Evolutionary conservation across 2,113 vertebrate genomes (phyloP), one percentile per base, ranked within the genome.

Genomic region (Genyomyrus donnyi): DNA sequence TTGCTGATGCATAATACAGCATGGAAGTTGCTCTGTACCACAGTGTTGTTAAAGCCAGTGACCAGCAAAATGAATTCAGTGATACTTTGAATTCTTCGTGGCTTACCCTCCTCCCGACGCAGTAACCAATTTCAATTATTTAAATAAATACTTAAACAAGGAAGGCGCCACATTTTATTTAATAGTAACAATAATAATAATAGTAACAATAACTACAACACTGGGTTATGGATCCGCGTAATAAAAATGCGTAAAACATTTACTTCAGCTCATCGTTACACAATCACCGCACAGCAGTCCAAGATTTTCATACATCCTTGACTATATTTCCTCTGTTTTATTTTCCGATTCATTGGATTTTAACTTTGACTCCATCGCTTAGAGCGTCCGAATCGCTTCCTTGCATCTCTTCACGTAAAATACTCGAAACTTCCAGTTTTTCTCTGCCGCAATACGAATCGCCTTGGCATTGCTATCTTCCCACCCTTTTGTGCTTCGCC

Each of bases 61-160:
- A 66, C 31, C 21, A 5, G 39, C 24, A 85, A 89, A 89, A 8
- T n/a, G 13, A 84, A 83, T 31, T 35, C 2, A 66, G 24, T 3
- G 74, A 49, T 27, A 89, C 5, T 70, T 70, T 17, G 27, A 50
- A n/a, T 58, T 89, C 24, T 85, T n/a, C 80, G 77, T 89, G 77
- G 89, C 27, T 35, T 46, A 84, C 11, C 3, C 10, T 46, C 83
- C 53, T 6, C 52, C 53, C 7, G 27, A 85, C 17, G 9, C 13
- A 77, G 45, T 77, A 21, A 39, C 5, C 15, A 49, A 83, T 52
- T 52, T 52, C 50, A 52, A 52, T 52, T 52, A 89, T 83, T 39
- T 52, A 52, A 89, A 89, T 89, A 89, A 53, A 89, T 85, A 62
- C 24, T 62, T 62, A 13, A 84, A 56, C 3, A 89, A 17, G n/a